Base-by-base conservation (phyloP, 1,140 invertebrate genomes). In the Drosophila lini region DNA sequence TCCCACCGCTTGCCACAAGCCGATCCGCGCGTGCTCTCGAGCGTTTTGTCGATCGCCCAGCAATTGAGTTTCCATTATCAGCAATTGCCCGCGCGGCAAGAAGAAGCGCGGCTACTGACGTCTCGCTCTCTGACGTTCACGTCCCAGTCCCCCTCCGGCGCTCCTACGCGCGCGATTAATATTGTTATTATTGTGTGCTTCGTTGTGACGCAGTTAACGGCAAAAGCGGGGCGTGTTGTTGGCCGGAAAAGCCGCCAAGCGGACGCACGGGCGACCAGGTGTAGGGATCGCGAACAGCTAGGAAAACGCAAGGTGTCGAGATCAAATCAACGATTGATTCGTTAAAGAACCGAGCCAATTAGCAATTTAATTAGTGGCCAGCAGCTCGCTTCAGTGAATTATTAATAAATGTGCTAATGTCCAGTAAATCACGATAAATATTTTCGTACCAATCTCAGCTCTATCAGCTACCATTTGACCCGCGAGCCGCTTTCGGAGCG, bases 161-260 rank as follows among this genome's bases (percentile, higher is more conserved):
- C 25, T 34, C 38, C 60, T 63, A 78, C 52, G 57, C 47, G 42
- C 44, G 53, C 55, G 71, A 63, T 59, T 62, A 61, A 59, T 78
- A 71, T 77, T 81, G 80, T 77, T 77, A 70, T 73, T 64, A 69
- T 68, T 60, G 62, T 68, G 64, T 38, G 52, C 52, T 22, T 25
- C 28, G 45, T 48, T 74, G 64, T 84, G 81, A 85, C 81, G 81
- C 68, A 78, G 62, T 57, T 78, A 74, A 61, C 69, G 69, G 62
- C 53, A 80, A 80, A 82, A 83, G 63, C 70, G 73, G 79, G 81
- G 81, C 74, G 81, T 84, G 81, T 16, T 50, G 50, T 50, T 50
- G 50, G 42, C 38, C 53, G 55, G 19, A 63, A 63, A 63, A 62
- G 59, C 47, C 45, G 55, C 22, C 52, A 50, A 71, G 36, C 34